Conservation (phyloP, 2,113 vertebrate species). For the Nansenia antarctica region DNA sequence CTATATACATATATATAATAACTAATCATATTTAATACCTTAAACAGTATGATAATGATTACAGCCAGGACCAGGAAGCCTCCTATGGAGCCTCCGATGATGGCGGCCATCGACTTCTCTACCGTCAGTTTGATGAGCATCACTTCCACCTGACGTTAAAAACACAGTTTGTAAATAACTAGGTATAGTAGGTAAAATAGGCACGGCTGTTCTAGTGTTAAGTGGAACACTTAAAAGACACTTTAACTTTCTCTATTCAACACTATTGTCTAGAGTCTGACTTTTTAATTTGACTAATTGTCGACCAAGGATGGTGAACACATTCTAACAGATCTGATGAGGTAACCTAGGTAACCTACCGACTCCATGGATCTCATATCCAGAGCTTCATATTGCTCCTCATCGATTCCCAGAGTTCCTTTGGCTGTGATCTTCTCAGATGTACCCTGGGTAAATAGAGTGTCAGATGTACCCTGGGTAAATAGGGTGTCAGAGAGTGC, state of each 20-base stretch:
- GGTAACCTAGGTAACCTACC: no score
- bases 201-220: no score
- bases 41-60: slow-evolving; percentile 46
- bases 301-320: no score
- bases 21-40: slow-evolving; percentile 36
- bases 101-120: slow-evolving; percentile 23
- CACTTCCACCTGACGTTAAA: slow-evolving; percentile 43
- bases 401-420: slow-evolving; percentile 37
- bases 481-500: background rate
- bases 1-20: background rate
- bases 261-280: no score
- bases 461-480: no score
- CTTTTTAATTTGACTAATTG: no score
- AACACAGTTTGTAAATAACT: no score
- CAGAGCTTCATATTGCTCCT: slow-evolving; percentile 14
- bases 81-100: slow-evolving; percentile 46
- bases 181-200: background rate
- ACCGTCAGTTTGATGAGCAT: slow-evolving; percentile 33
- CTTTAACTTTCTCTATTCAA: no score
- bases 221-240: background rate
- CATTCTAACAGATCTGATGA: no score
- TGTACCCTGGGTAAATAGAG: no score
- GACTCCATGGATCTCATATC: background rate
- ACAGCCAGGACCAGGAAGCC: slow-evolving; percentile 46
- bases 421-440: slow-evolving; percentile 28